Percentiles rank a stretch among this genome's conserved stretches.
phyloP scores from a whole-genome alignment of 23 tunicate genomes.

The Ciona savignyi region DNA sequence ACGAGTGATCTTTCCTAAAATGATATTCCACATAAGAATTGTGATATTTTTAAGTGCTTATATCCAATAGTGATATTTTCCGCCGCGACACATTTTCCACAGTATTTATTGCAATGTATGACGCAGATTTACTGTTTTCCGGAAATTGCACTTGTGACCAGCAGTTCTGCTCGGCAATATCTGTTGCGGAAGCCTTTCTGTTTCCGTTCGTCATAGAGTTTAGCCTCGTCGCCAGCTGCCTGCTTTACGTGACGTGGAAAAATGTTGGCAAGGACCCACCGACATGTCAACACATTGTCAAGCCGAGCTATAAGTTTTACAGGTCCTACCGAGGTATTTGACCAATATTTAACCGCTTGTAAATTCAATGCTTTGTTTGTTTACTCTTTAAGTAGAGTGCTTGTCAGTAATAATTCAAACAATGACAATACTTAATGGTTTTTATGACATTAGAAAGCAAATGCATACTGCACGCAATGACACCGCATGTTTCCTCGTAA shows the following conservation, averaged over 20 bases:
- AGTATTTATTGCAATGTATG: too few relatives aligned
- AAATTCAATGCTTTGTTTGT: not conserved
- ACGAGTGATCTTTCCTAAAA: too few relatives aligned
- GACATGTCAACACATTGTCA: conserved; percentile 23
- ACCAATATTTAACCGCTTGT: not conserved
- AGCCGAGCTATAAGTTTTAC: conserved; percentile 68
- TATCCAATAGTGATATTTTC: too few relatives aligned
- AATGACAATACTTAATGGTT: too few relatives aligned
- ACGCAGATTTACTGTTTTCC: conserved; percentile 33
- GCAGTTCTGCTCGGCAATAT: conserved; percentile 30
- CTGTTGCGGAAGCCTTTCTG: conserved; percentile 51
- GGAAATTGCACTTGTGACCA: conserved; percentile 58
- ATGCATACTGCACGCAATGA: too few relatives aligned
- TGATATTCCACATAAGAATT: too few relatives aligned
- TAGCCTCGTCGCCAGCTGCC: conserved; percentile 73
- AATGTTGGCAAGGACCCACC: conserved; percentile 49
- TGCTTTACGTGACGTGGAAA: conserved; percentile 70
- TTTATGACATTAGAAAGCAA: too few relatives aligned
- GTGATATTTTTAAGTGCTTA: too few relatives aligned
- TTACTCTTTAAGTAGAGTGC: too few relatives aligned
- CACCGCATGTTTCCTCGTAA: too few relatives aligned
- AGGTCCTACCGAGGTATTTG: conserved; percentile 61
- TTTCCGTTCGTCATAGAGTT: conserved; percentile 80
- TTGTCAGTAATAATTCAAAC: too few relatives aligned
- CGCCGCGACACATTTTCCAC: too few relatives aligned